These are phyloP conservation scores for Elysia crispata DNA, from an alignment of 2,888 invertebrate species.

Conservation along the genomic window DNA sequence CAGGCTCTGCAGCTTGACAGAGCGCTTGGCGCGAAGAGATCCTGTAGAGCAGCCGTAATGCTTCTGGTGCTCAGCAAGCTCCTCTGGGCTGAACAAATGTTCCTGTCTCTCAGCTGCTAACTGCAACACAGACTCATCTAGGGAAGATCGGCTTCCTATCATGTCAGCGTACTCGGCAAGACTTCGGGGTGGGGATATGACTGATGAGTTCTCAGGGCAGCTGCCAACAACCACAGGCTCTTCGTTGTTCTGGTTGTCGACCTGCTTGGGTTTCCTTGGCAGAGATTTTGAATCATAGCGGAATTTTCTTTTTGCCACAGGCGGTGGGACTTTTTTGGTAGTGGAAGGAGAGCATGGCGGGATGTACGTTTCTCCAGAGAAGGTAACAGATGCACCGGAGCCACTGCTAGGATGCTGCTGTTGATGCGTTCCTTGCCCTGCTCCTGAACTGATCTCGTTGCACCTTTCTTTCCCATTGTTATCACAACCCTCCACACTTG, in stretches of 20 bases:
- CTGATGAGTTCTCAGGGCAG: neutral
- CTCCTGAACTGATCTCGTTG: neutral
- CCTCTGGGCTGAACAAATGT: constrained; percentile 47
- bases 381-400: neutral
- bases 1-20: constrained; percentile 66
- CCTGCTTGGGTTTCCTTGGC: constrained; percentile 35
- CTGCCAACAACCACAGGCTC: neutral
- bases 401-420: constrained; percentile 3
- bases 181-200: neutral
- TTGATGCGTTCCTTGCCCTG: neutral
- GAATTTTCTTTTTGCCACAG: constrained; percentile 45
- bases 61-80: constrained; percentile 50
- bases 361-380: neutral
- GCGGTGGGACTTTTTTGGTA: constrained; percentile 42
- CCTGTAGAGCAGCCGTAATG: constrained; percentile 59
- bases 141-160: constrained; percentile 61
- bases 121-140: constrained; percentile 68
- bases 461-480: neutral
- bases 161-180: constrained; percentile 49
- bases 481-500: constrained; percentile 44
- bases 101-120: constrained; percentile 64
- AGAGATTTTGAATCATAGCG: constrained; percentile 44
- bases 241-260: constrained; percentile 12
- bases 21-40: constrained; percentile 62
- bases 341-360: neutral